Conservation (phyloP, 2,113 vertebrate species). For the Paramisgurnus dabryanus region DNA sequence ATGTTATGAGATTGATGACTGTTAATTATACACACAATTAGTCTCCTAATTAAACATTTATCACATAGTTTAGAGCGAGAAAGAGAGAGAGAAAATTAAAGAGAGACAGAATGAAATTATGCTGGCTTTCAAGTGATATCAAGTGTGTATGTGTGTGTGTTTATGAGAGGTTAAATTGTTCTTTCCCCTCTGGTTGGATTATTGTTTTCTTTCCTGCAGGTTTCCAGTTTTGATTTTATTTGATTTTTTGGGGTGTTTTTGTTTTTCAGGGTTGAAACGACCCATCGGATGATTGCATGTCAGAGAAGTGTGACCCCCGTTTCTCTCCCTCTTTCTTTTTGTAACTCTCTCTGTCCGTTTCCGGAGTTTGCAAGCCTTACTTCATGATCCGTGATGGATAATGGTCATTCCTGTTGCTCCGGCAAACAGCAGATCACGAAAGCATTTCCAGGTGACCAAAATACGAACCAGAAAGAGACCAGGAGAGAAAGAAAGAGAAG, state of each 20-base stretch:
- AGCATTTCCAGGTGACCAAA: conserved; percentile 79
- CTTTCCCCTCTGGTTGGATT: conserved; percentile 19
- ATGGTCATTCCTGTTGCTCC: conserved; percentile 87
- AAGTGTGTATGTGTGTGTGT: conserved; percentile 49
- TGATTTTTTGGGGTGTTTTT: conserved; percentile 50
- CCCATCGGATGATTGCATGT: conserved; percentile 45
- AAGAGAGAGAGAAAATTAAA: neutral
- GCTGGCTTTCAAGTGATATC: conserved; percentile 4
- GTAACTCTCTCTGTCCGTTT: conserved; percentile 70
- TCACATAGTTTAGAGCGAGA: conserved; percentile 76
- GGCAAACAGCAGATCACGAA: conserved; percentile 62
- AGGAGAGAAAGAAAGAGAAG: neutral
- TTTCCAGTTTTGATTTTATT: conserved; percentile 34
- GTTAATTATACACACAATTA: conserved; percentile 94
- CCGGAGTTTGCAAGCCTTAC: conserved; percentile 81
- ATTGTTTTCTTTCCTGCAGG: conserved; percentile 17
- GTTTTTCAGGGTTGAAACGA: conserved; percentile 48
- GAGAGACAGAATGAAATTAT: conserved; percentile 24
- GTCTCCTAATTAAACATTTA: conserved; percentile 91
- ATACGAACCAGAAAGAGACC: conserved; percentile 51
- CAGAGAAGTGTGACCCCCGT: conserved; percentile 49
- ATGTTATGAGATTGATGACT: conserved; percentile 89
- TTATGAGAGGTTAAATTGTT: conserved; percentile 20
- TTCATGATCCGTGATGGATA: conserved; percentile 84
- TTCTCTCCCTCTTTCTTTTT: conserved; percentile 23